Evolutionary conservation across 2,113 vertebrate species (phyloP).

Genomic region (Apodemus sylvaticus): DNA sequence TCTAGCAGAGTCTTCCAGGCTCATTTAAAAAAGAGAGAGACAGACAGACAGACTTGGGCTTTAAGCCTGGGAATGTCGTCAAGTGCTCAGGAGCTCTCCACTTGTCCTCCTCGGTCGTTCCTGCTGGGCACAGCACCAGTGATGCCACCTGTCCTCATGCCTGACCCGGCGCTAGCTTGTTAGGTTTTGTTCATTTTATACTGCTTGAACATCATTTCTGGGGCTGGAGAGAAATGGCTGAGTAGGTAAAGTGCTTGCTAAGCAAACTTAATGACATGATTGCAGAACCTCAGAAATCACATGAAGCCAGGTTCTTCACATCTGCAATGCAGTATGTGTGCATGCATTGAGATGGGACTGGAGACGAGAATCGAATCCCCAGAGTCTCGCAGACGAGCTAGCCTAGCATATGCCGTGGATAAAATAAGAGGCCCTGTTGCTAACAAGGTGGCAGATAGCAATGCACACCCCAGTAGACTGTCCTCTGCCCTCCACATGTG

Average conservation of each 20-base stretch:
- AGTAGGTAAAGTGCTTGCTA: background rate
- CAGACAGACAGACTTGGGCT: background rate
- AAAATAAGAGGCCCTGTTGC: background rate
- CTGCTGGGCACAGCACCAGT: background rate
- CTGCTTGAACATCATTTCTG: background rate
- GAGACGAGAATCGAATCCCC: background rate
- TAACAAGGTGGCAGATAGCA: background rate
- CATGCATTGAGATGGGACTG: background rate
- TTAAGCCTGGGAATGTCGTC: rapidly evolving
- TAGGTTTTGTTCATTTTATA: background rate
- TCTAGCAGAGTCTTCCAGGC: background rate
- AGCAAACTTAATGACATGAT: background rate
- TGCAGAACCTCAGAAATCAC: background rate
- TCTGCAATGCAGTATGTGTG: background rate
- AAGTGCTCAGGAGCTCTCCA: too few species aligned
- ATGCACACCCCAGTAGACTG: background rate
- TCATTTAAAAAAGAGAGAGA: rapidly evolving
- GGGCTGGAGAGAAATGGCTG: background rate
- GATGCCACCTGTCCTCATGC: background rate
- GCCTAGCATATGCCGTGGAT: background rate
- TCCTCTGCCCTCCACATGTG: background rate
- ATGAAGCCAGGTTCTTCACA: background rate
- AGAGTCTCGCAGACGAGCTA: background rate
- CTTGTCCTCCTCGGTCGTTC: rapidly evolving
- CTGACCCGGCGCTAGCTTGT: background rate